A percentile compares a stretch with the other conserved stretches of the same genome.
Evolutionary conservation across 2,113 vertebrate species (phyloP).

Genomic region (Ictidomys tridecemlineatus): DNA sequence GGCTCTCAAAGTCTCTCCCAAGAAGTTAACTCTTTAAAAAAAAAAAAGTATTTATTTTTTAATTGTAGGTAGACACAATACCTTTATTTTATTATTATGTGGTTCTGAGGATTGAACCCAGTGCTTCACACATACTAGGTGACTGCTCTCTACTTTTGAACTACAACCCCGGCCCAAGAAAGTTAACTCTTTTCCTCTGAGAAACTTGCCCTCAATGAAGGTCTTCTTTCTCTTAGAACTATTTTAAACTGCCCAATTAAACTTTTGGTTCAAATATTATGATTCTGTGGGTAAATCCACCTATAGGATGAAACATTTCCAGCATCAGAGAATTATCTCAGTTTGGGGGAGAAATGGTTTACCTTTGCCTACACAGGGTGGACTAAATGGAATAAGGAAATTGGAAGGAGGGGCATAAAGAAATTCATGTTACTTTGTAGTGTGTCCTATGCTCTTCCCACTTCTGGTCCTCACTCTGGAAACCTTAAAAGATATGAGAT

Average conservation of each 20-base stretch:
- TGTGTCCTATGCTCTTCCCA: background rate
- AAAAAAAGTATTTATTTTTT: no score
- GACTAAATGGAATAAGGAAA: conserved; percentile 13
- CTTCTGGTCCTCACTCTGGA: background rate
- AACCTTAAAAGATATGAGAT: background rate
- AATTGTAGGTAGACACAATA: no score
- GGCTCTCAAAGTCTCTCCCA: conserved; percentile 50
- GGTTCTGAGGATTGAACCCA: no score
- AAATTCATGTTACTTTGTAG: background rate
- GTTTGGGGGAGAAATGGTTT: conserved; percentile 39
- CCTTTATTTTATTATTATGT: no score
- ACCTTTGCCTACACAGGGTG: background rate
- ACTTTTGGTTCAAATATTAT: conserved; percentile 39
- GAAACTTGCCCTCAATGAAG: conserved; percentile 33
- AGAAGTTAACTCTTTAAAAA: conserved; percentile 25
- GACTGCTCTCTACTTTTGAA: no score
- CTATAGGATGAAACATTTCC: conserved; percentile 44
- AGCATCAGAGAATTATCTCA: conserved; percentile 22
- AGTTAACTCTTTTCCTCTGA: conserved; percentile 51
- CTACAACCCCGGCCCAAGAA: no score
- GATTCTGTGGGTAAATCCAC: conserved; percentile 35
- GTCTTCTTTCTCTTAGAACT: conserved; percentile 54
- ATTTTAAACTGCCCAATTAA: conserved; percentile 54
- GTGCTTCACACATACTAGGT: no score
- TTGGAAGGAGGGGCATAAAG: background rate